phyloP scores from a whole-genome alignment of 1,140 invertebrate genomes.

The Habropoda laboriosa region DNA sequence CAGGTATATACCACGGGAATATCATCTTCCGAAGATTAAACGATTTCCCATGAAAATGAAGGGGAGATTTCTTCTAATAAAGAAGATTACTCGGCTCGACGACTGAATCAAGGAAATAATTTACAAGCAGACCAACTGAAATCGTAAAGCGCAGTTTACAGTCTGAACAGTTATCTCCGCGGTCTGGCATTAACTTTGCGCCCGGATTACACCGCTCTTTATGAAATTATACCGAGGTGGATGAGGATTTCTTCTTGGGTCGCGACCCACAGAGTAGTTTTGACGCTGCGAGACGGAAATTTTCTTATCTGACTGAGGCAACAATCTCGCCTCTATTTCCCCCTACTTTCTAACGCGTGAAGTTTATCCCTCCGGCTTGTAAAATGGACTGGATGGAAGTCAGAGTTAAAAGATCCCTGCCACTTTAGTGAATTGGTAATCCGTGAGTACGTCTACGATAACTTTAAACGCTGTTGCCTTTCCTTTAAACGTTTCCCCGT shows the following conservation, averaged over 20 bases:
- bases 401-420: neutral
- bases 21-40: no score
- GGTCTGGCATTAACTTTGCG: constrained; percentile 37
- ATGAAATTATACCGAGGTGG: constrained; percentile 30
- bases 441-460: neutral
- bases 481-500: neutral
- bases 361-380: neutral
- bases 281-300: neutral
- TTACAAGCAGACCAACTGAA: constrained; percentile 38
- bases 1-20: no score
- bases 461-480: neutral
- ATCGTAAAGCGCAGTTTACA: constrained; percentile 41
- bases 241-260: constrained; percentile 20
- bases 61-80: no score
- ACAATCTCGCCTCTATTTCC: no score
- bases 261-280: neutral
- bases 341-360: neutral
- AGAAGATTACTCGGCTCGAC: neutral
- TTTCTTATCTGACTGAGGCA: constrained; percentile 3
- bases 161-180: constrained; percentile 26
- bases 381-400: neutral
- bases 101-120: constrained; percentile 53
- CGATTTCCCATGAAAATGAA: neutral
- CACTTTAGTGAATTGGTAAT: neutral
- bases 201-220: constrained; percentile 34